Evolutionary conservation across 2,888 invertebrate species (phyloP).

Genomic region (Drosophila trichaetosa): DNA sequence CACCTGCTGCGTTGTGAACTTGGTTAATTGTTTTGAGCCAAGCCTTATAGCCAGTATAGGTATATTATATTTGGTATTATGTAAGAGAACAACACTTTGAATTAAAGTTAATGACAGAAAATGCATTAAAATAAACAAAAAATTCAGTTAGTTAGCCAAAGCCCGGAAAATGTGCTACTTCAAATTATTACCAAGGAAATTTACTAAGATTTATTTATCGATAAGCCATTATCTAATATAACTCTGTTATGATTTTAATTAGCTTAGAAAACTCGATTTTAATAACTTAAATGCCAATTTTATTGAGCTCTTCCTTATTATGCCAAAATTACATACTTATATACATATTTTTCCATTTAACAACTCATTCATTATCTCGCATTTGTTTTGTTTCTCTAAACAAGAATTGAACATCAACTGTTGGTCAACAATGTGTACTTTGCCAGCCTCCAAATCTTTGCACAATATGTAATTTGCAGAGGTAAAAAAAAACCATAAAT

Average conservation of each 20-base stretch:
- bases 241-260: not conserved
- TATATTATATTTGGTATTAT: not conserved
- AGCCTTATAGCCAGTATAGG: not conserved
- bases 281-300: not conserved
- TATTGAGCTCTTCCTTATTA: not conserved
- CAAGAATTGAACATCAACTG: conserved; percentile 2
- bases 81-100: not conserved
- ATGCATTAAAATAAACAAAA: not conserved
- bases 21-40: conserved; percentile 15
- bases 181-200: not conserved
- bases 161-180: not conserved
- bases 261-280: not conserved
- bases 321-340: not conserved
- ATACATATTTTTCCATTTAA: not conserved
- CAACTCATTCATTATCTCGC: not conserved
- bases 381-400: not conserved
- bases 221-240: not conserved
- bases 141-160: not conserved
- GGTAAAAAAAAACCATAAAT: conserved; percentile 34
- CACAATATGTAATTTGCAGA: conserved; percentile 48
- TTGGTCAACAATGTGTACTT: conserved; percentile 30
- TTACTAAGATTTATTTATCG: no score
- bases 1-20: conserved; percentile 33
- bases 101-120: not conserved
- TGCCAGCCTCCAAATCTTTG: conserved; percentile 34